Evolutionary conservation across 2,797 vertebrate species (phyloP), one percentile per base, ranked within the genome.

Genomic region (Lophius americanus): DNA sequence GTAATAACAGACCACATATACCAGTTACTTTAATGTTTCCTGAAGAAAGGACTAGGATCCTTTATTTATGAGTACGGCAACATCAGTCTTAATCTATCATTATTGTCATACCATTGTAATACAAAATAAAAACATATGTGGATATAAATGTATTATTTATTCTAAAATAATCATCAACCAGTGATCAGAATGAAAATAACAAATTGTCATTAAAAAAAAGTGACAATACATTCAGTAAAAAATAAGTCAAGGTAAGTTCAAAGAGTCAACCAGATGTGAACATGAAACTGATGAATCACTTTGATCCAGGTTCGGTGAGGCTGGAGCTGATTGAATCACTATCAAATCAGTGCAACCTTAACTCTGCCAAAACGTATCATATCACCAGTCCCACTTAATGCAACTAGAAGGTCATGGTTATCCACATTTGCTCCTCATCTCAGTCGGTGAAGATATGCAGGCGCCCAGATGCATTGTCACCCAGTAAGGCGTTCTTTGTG

Each of bases 401-500:
- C 4, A 38, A 47, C 12, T 6, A 38, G 3, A 2, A 1, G 10
- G 0, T 1, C 2, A 8, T 32, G n/a, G 37, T 39, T 10, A 8
- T 3, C 10, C 32, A 44, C 13, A 12, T 49, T 48, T 53, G 14
- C 36, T 54, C 10, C 44, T 46, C 3, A 11, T 10, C 52, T 89
- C 32, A 85, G 63, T 82, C 82, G 59, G 5, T 89, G 81, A 96
- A 96, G 9, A 97, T 79, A 0, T 96, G 94, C 9, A 98, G 60
- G 51, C 90, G 94, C 2, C 96, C 97, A 0, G 93, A 94, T 2
- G 88, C 41, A 64, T 96, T 98, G 2, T 94, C 95, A 0, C 95
- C 96, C 38, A 94, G 89, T 3, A 98, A 9, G 32, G 94, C 76
- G 33, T 91, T 93, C 70, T 65, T 92, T 0, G 73, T 90, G 7